phyloP scores from a whole-genome alignment of 2,797 vertebrate species.

The Meda fulgida region DNA sequence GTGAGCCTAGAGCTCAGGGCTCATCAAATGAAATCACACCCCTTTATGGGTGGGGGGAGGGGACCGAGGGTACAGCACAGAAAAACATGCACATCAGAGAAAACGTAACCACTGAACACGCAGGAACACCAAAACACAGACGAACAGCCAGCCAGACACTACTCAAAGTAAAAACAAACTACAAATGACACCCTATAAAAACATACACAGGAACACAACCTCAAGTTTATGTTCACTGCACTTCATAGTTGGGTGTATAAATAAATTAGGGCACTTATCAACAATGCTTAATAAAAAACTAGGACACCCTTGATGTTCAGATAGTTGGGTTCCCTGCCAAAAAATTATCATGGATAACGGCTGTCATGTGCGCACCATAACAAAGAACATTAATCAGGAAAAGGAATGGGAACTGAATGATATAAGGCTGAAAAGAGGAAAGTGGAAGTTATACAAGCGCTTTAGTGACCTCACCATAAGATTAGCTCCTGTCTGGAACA shows the following conservation, averaged over 20 bases:
- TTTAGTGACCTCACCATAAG: constrained; percentile 80
- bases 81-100: constrained; percentile 32
- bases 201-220: background rate
- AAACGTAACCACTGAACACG: constrained; percentile 37
- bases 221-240: background rate
- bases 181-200: background rate
- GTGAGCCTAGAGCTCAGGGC: constrained; percentile 21
- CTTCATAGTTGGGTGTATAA: background rate
- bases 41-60: constrained; percentile 69
- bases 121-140: constrained; percentile 25
- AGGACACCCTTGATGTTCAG: constrained; percentile 14
- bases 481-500: constrained; percentile 92
- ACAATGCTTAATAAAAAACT: constrained; percentile 32
- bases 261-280: constrained; percentile 18
- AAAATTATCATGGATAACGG: background rate
- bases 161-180: constrained; percentile 27
- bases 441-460: background rate
- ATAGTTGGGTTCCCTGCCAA: background rate
- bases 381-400: constrained; percentile 6
- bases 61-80: constrained; percentile 1
- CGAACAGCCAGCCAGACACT: background rate
- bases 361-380: background rate
- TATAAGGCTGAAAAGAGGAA: constrained; percentile 34
- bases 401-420: background rate
- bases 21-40: constrained; percentile 32